Base-by-base conservation (phyloP, 2,113 vertebrate species). In the Urocolius indicus region DNA sequence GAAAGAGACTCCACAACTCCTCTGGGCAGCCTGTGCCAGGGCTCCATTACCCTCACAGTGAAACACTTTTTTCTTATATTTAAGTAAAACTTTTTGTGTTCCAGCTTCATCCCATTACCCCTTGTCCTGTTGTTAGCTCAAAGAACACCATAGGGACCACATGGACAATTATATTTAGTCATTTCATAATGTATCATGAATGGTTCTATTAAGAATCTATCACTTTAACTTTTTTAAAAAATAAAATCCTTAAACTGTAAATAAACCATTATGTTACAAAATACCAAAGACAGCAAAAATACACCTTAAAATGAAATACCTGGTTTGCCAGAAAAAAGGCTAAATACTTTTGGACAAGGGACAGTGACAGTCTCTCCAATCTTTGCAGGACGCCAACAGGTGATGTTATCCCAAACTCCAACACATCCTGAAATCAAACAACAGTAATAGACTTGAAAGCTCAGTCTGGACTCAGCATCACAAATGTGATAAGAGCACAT, bases 401-500 rank as follows among this genome's bases (percentile, higher is more conserved):
- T 98, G 74, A 98, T 94, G 89, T 98, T 98, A 96, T 98, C 98
- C 98, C 98, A 99, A 89, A 97, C 21, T 36, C 98, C 98, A 65
- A 94, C 77, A 95, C 98, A 99, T 52, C 98, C 98, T 91, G 84
- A 24, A 96, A 95, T 8, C 94, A 86, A 95, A 90, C 1, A 74
- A 84, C 5, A 7, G 61, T 46, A 94, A 78, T 2, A 84, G 29
- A n/a, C 27, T 59, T 93, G 36, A 91, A 93, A 78, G 4, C 10
- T 45, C 63, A 66, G 87, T 20, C 43, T 46, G 10, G 41, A 73
- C 13, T 85, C 36, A 41, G 22, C 27, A 34, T 26, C 22, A 73
- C 23, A 18, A 46, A 54, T 23, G 61, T 1, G 3, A 49, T 3
- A 43, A 27, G 29, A 75, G 27, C 0, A 0, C 21, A 38, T 43